Evolutionary conservation across 1,140 invertebrate genomes (phyloP), one percentile per base, ranked within the genome.

Genomic region (Meloidogyne floridensis): DNA sequence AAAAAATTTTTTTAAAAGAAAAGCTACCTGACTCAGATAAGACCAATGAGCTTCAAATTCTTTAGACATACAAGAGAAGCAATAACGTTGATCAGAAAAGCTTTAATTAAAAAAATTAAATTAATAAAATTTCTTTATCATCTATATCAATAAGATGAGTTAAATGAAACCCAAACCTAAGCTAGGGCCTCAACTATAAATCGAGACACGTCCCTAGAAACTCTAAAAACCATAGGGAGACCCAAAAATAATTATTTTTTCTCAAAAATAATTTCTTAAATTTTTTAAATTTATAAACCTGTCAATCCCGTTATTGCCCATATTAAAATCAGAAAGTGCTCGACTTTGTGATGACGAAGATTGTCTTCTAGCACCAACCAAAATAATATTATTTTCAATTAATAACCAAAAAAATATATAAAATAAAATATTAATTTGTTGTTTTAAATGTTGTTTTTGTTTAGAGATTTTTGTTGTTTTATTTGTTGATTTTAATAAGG

Each of bases 41-140:
- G 83, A 82, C 87, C 87, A 87, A 82, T 87, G 87, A 6, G 75
- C 42, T 71, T 89, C 80, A 78, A 87, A 87, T 20, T 87, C 87
- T 78, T 84, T 81, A 11, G 87, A 87, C 87, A 87, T 87, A 78
- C 87, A 87, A 43, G 84, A 86, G 76, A 86, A 87, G 81, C 87
- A 87, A 73, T 87, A 85, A 53, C 84, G 85, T 53, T 32, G 32
- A 32, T 77, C 81, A 11, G 83, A 81, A 9, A 74, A n/a, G 69
- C 84, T 85, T 54, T 84, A 86, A 77, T 32, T 73, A 2, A 11
- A 18, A n/a, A 54, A 78, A 47, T 32, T 13, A 51, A 43, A 10
- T 43, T 11, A 20, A 42, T 20, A 32, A 54, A 53, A 77, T 6
- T 18, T 15, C 1, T 53, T 53, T 53, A 8, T 53, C 6, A 3